phyloP scores from a whole-genome alignment of 2,888 invertebrate species.

The Embidobia sp. region DNA sequence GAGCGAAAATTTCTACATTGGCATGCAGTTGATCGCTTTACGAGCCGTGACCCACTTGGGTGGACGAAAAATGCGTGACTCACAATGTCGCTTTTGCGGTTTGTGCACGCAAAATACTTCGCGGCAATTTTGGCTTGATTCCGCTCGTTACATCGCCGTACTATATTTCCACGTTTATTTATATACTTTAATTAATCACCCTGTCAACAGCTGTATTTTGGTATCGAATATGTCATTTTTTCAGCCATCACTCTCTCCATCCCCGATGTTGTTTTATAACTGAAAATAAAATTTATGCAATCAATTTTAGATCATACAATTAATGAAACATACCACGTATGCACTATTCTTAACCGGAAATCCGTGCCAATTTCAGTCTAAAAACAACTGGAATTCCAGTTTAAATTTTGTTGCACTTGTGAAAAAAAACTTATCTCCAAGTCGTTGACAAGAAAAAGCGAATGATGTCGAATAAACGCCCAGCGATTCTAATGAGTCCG shows the following conservation, averaged over 20 bases:
- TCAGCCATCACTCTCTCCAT: background rate
- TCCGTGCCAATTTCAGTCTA: no score
- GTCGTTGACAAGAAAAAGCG: no score
- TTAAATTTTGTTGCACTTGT: no score
- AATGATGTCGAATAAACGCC: no score
- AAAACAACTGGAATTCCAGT: no score
- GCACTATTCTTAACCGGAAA: no score
- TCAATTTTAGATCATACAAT: no score
- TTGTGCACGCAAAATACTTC: slow-evolving; percentile 8
- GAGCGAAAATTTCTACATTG: slow-evolving; percentile 36
- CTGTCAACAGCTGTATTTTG: background rate
- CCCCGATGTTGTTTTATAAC: no score
- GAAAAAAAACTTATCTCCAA: no score
- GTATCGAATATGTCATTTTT: slow-evolving; percentile 1
- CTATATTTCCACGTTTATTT: slow-evolving; percentile 26
- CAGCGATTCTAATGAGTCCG: no score
- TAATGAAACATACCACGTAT: no score
- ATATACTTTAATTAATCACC: slow-evolving; percentile 31
- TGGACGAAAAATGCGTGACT: slow-evolving; percentile 47
- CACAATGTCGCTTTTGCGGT: slow-evolving; percentile 40
- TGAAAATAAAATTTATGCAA: no score
- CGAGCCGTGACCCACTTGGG: slow-evolving; percentile 43
- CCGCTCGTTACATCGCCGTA: slow-evolving; percentile 1
- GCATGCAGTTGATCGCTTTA: slow-evolving; percentile 37
- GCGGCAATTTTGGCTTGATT: slow-evolving; percentile 20